Base-by-base conservation (phyloP, 2,113 vertebrate species). In the Neolamprologus falcicula region DNA sequence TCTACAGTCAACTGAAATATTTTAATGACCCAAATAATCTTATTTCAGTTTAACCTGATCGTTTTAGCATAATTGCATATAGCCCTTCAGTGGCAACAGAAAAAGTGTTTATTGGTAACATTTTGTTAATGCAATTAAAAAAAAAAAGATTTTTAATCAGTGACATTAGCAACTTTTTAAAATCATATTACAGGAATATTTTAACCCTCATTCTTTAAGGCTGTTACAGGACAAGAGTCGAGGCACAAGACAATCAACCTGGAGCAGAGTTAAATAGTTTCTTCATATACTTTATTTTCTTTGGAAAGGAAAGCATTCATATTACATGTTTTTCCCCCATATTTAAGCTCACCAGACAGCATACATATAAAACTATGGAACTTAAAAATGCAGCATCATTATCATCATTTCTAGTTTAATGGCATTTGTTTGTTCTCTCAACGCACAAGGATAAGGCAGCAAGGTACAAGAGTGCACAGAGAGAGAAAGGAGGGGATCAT, bases 241-340 rank as follows among this genome's bases (percentile, higher is more conserved):
- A 31, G 1, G 10, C 79, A 24, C 52, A 17, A 26, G 21, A 16
- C n/a, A 47, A 50, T 5, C 31, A 85, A 59, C 5, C 52, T 63
- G 21, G 12, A 79, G 17, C 4, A 61, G 17, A 63, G n/a, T 79
- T 57, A 17, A 50, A 80, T 89, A 33, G 83, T 86, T 90, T 92
- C 83, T 92, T 95, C 90, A 93, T 96, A 96, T 94, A 95, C 93
- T 96, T 95, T 94, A 96, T 95, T 94, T 95, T 95, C 92, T 96
- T 96, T 94, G 93, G 92, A 95, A 94, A 96, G 90, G 92, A 92
- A 96, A 96, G 95, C 95, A 93, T 95, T 94, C 88, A 89, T 95
- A 94, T 93, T 89, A 95, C 91, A 92, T 86, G 54, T 88, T 83
- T 83, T 68, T 89, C 89, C 89, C 90, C 83, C 57, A 91, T 83